phyloP scores from a whole-genome alignment of 2,113 vertebrate species.

The Calidris pugnax region DNA sequence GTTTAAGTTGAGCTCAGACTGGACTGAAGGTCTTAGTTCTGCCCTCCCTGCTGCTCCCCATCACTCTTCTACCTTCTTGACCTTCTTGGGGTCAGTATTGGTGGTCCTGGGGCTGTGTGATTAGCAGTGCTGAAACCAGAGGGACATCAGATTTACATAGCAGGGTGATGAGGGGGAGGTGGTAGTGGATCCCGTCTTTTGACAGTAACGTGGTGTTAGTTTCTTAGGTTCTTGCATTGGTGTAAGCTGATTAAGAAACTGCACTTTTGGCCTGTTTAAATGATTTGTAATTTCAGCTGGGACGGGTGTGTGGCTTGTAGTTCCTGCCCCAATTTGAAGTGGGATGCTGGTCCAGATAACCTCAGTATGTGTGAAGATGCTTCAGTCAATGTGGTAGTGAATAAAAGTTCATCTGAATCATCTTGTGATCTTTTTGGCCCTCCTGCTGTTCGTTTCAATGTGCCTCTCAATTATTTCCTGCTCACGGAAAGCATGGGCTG shows the following conservation, averaged over 20 bases:
- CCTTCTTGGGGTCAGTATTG: neutral
- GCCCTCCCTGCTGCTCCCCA: neutral
- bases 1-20: neutral
- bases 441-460: neutral
- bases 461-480: neutral
- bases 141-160: too few relatives aligned
- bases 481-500: neutral
- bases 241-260: neutral
- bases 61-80: neutral
- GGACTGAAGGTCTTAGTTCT: neutral
- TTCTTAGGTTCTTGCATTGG: neutral
- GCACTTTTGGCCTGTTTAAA: neutral
- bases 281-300: neutral
- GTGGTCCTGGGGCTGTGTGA: rapidly evolving
- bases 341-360: neutral
- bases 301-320: neutral
- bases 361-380: neutral
- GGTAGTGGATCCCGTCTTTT: too few relatives aligned
- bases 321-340: neutral
- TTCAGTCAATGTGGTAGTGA: neutral
- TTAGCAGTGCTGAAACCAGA: too few relatives aligned
- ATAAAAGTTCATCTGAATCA: neutral
- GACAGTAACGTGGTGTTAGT: neutral
- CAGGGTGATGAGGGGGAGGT: too few relatives aligned
- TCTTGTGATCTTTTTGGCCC: neutral